Evolutionary conservation across 2,797 vertebrate species (phyloP), one percentile per base, ranked within the genome.

Genomic region (Epinephelus coioides): DNA sequence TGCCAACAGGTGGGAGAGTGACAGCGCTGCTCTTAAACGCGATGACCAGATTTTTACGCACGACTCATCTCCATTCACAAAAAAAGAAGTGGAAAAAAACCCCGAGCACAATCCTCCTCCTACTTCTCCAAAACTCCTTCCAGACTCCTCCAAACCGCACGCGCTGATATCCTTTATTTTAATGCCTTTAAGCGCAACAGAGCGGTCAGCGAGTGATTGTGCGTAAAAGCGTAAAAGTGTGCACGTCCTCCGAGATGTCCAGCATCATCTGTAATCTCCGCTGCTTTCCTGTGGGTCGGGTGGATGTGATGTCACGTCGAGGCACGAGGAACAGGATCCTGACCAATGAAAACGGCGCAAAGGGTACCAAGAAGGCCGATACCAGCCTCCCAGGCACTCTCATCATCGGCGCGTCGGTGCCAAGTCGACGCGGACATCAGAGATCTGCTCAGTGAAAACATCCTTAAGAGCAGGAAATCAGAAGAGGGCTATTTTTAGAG

Each of bases 281-380:
- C 70, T 78, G 86, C 88, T 88, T 91, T 91, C 83, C 89, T 83
- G 84, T 71, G 86, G 82, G 68, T 95, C 92, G 87, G 90, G 80
- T 94, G 92, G 90, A 90, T 89, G 90, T 95, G 94, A 95, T 94
- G 95, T 96, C 95, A 95, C 83, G 69, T 34, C 6, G 84, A 89
- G 83, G 83, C 88, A 70, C 73, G 64, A 83, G 82, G 86, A 86
- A 82, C 61, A 77, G 72, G 73, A 80, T 89, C 78, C 86, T 87
- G 89, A 94, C 94, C 94, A 94, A 95, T 94, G 90, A 88, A 90
- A 94, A 83, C 86, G 76, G 72, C 44, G 88, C 81, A 86, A 68
- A 75, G 54, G 84, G 73, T 68, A 78, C 65, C 78, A 68, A 53
- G 72, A 51, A 86, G 87, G 82, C 81, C 91, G 55, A 44, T 34